Conservation (phyloP, 2,797 vertebrate genomes). For the Rhinatrema bivittatum region DNA sequence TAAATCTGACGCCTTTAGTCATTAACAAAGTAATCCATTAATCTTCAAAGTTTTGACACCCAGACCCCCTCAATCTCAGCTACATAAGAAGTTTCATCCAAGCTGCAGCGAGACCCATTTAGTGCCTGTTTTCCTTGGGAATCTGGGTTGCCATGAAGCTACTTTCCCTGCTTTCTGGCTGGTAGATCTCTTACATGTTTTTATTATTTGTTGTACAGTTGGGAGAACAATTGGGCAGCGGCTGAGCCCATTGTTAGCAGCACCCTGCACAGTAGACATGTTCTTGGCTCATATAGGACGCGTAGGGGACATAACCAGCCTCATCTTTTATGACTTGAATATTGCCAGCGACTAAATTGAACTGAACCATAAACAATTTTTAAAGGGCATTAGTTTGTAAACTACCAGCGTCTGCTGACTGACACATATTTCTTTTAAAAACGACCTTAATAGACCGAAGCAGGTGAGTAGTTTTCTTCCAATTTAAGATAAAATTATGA, state of each 20-base stretch:
- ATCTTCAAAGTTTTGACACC: conserved; percentile 77
- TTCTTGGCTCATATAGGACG: conserved; percentile 47
- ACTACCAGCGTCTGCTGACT: too few relatives aligned
- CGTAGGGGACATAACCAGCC: conserved; percentile 41
- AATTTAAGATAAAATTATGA: too few relatives aligned
- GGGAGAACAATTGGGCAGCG: conserved; percentile 31
- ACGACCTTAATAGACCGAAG: conserved; percentile 1
- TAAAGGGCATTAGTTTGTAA: background rate
- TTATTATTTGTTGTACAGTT: conserved; percentile 34
- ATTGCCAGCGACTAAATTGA: conserved; percentile 48
- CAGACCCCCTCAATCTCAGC: conserved; percentile 45
- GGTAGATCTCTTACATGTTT: conserved; percentile 1
- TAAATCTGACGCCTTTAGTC: conserved; percentile 72
- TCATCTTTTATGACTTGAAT: conserved; percentile 47
- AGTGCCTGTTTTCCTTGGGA: conserved; percentile 31
- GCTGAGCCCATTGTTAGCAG: conserved; percentile 48
- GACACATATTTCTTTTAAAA: too few relatives aligned
- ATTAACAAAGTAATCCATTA: conserved; percentile 82
- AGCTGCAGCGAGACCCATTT: conserved; percentile 24
- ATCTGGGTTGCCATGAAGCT: conserved; percentile 1
- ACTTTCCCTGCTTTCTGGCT: conserved; percentile 1
- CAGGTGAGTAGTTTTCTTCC: conserved; percentile 18
- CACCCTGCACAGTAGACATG: conserved; percentile 46
- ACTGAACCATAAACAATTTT: conserved; percentile 35
- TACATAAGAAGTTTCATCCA: conserved; percentile 55